A percentile compares a stretch with the other conserved stretches of the same genome.
Conservation (phyloP, 2,888 invertebrate genomes). For the Dicyrtomina minuta region DNA sequence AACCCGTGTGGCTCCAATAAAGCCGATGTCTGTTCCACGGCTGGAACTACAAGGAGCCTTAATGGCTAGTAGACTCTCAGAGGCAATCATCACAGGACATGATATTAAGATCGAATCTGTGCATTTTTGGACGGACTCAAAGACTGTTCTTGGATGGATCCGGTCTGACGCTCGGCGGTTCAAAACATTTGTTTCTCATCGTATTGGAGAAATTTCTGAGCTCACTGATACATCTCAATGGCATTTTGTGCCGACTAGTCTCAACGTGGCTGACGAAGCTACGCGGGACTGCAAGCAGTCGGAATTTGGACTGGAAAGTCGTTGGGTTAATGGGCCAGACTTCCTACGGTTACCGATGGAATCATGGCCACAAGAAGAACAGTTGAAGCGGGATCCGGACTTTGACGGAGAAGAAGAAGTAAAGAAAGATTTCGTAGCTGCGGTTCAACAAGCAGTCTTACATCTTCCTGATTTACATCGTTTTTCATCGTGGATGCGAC, state of each 20-base stretch:
- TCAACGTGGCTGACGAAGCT: slow-evolving; percentile 45
- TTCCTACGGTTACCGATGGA: slow-evolving; percentile 34
- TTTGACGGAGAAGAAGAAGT: too few species aligned
- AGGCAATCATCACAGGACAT: slow-evolving; percentile 13
- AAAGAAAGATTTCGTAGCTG: neutral
- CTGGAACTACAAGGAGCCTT: slow-evolving; percentile 41
- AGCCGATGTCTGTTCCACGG: slow-evolving; percentile 36
- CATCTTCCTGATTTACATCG: neutral
- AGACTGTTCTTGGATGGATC: slow-evolving; percentile 42
- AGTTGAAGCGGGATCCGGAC: too few species aligned
- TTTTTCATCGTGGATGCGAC: slow-evolving; percentile 15
- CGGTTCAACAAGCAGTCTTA: too few species aligned
- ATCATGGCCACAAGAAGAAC: slow-evolving; percentile 31
- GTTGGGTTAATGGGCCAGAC: slow-evolving; percentile 44
- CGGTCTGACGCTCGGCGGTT: slow-evolving; percentile 33
- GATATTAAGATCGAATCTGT: slow-evolving; percentile 12
- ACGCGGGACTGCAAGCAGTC: slow-evolving; percentile 22
- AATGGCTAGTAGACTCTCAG: slow-evolving; percentile 28
- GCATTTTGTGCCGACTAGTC: slow-evolving; percentile 39
- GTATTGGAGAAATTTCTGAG: slow-evolving; percentile 47
- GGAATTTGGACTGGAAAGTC: slow-evolving; percentile 1
- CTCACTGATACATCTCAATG: slow-evolving; percentile 27
- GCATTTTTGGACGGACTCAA: slow-evolving; percentile 39
- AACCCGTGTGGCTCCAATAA: slow-evolving; percentile 35
- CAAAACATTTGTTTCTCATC: too few species aligned